Base-by-base conservation (phyloP, 2,888 invertebrate species). In the Acanthoscelides obtectus region DNA sequence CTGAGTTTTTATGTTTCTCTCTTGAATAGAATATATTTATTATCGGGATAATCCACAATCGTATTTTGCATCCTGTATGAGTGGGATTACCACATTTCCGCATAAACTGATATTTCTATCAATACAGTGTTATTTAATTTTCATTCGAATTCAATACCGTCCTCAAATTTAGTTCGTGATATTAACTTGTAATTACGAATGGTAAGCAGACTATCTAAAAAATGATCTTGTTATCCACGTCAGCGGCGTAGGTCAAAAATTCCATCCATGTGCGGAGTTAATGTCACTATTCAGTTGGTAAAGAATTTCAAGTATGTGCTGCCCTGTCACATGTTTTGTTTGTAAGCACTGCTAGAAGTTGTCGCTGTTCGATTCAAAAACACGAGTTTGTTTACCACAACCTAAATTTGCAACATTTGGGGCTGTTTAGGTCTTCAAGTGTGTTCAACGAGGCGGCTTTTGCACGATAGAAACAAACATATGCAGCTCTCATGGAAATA, bases 21-120 rank as follows among this genome's bases (percentile, higher is more conserved):
- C 12, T 17, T 25, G 4, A 8, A 25, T 25, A 8, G 25, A 45
- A 45, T 45, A 45, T 45, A 45, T 45, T 45, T 76, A 75, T 77
- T 77, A 78, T 79, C 77, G 76, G 81, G 81, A 81, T 81, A 80
- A 81, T 81, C 80, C 78, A 75, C 75, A 79, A 79, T 79, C 78
- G 76, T 78, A 76, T 76, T 78, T 74, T 74, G 71, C 75, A 78
- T 80, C 79, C 79, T 77, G 77, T 45, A 17, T 79, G 77, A 80
- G 79, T 77, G 78, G 77, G 79, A 79, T 79, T 78, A 78, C 77
- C 78, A 78, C 77, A 78, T 80, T 79, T 80, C 80, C 80, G 79
- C 78, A 78, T 66, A 68, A 68, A 66, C 71, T 71, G 72, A 72
- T 72, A 73, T 72, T 73, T 73, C 70, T 72, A 69, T 69, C 72